Evolutionary conservation across 2,113 vertebrate genomes (phyloP).

Genomic region (Apodemus sylvaticus): DNA sequence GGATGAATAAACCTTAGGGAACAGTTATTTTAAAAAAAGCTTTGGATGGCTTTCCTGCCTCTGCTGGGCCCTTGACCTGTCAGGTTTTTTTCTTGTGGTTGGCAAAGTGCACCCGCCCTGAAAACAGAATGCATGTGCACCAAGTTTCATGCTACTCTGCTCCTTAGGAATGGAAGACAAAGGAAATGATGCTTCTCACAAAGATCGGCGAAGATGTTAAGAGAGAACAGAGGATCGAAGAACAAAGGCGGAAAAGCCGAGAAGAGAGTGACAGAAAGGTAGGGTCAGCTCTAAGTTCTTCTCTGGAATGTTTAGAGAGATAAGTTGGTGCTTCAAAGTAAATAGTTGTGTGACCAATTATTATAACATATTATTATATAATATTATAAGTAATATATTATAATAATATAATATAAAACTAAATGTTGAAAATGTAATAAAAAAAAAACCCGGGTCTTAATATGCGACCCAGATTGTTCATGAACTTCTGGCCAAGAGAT

Average conservation of each 20-base stretch:
- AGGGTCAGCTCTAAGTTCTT: not conserved
- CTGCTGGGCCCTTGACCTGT: not conserved
- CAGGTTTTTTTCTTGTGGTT: not conserved
- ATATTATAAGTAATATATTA: no score
- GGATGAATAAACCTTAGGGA: no score
- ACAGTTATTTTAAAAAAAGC: not conserved
- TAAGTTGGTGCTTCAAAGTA: not conserved
- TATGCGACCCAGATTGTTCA: not conserved
- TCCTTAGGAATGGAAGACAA: constrained; percentile 79
- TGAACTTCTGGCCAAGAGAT: not conserved
- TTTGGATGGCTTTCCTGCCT: not conserved
- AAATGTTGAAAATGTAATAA: not conserved
- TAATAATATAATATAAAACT: not conserved
- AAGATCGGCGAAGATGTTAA: constrained; percentile 78
- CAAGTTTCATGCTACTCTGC: not conserved
- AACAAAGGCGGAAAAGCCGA: constrained; percentile 64
- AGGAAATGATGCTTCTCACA: constrained; percentile 79
- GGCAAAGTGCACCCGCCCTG: not conserved
- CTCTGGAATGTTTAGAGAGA: not conserved
- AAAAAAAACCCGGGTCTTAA: not conserved
- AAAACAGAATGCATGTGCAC: not conserved
- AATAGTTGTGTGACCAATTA: not conserved
- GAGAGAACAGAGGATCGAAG: constrained; percentile 76
- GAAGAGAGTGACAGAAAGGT: constrained; percentile 80
- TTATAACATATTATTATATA: not conserved